phyloP scores from a whole-genome alignment of 2,888 invertebrate genomes.

The Perizoma affinitatum region DNA sequence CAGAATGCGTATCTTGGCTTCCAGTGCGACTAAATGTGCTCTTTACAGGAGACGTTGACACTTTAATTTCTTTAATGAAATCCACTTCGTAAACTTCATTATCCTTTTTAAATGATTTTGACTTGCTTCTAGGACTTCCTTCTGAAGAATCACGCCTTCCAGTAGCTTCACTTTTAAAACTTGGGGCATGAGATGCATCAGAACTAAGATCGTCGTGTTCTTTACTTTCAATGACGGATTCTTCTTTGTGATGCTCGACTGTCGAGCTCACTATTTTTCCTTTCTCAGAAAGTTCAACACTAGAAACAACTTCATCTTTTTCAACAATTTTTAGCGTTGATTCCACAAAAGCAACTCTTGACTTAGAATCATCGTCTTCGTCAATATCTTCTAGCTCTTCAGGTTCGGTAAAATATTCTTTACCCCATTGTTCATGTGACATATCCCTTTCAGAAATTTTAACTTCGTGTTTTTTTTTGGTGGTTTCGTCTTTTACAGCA shows the following conservation, averaged over 20 bases:
- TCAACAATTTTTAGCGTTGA: conserved; percentile 73
- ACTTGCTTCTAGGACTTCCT: conserved; percentile 74
- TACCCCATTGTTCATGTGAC: conserved; percentile 81
- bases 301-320: conserved; percentile 75
- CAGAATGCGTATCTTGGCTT: conserved; percentile 83
- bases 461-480: conserved; percentile 77
- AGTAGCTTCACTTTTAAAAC: conserved; percentile 72
- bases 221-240: conserved; percentile 78
- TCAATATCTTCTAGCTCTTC: conserved; percentile 75
- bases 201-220: conserved; percentile 78
- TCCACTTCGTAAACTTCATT: conserved; percentile 79
- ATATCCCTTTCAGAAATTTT: conserved; percentile 81
- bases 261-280: conserved; percentile 78
- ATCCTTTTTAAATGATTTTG: conserved; percentile 79
- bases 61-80: conserved; percentile 82
- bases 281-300: conserved; percentile 72
- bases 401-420: conserved; percentile 80
- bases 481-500: conserved; percentile 76
- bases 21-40: conserved; percentile 80
- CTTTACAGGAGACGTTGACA: conserved; percentile 78
- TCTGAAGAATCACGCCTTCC: conserved; percentile 72
- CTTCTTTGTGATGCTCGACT: conserved; percentile 76
- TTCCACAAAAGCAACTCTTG: conserved; percentile 73
- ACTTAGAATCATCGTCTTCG: conserved; percentile 71
- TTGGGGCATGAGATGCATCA: conserved; percentile 76